Base-by-base conservation (phyloP, 92 coral and sea anemone species). In the Palythoa grandiflora region DNA sequence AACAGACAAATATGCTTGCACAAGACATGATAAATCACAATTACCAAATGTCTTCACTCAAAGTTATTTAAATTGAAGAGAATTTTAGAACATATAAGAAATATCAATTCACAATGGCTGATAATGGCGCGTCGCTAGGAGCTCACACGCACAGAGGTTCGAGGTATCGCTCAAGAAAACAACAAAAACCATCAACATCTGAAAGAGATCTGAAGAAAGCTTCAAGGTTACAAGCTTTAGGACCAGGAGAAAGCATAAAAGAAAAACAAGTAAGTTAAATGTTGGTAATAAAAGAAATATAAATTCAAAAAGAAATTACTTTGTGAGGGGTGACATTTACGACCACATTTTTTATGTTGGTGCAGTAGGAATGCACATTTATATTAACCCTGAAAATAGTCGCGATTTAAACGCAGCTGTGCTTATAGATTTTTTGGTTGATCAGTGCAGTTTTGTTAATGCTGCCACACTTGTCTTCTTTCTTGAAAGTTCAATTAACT, bases 131-230 rank as follows among this genome's bases (percentile, higher is more conserved):
- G 53, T 40, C 91, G 61, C 37, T 86, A 66, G 74, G 47, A 9
- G 2, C 75, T 38, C 0, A 38, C 68, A 50, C 40, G 19, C 88
- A 90, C n/a, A 85, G 93, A 71, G 86, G 92, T 2, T 89, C 90
- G 16, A 89, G 98, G 66, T 97, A 96, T 19, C 94, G 98, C n/a
- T 89, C 98, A 0, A 92, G 97, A 68, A 95, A 95, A 83, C 98
- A 95, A 66, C 94, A 97, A 53, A 92, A 95, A 10, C 97, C 99
- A 37, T 95, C 99, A 4, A 94, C 95, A 57, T 93, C 98, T 12
- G 99, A 97, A 75, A 79, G 99, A 84, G 99, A 97, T 77, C 99
- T 95, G 92, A 97, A 97, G 73, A 97, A 97, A 84, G 96, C 98
- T 38, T 95, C 99, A 17, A 89, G 99, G 59, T 77, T 97, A 11